phyloP scores from a whole-genome alignment of 2,797 vertebrate species.

The Simalia tracyae region DNA sequence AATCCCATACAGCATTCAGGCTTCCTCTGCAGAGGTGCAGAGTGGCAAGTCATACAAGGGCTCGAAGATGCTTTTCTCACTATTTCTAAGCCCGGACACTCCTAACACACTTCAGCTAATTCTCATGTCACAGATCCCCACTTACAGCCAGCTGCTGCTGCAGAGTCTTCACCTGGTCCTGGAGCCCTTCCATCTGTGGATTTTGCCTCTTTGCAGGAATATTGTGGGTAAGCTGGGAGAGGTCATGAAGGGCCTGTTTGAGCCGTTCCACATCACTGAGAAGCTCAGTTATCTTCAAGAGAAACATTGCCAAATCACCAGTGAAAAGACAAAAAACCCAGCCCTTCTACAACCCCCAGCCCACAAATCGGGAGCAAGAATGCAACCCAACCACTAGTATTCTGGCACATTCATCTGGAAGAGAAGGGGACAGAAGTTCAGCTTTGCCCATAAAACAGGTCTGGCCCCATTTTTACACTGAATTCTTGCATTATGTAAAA shows the following conservation, averaged over 20 bases:
- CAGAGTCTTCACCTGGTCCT: constrained; percentile 86
- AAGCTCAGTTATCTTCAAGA: constrained; percentile 88
- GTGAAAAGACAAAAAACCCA: background rate
- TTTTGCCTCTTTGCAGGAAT: constrained; percentile 83
- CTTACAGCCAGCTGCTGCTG: constrained; percentile 97
- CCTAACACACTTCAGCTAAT: background rate
- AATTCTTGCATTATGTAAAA: background rate
- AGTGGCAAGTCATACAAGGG: background rate
- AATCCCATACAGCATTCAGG: background rate
- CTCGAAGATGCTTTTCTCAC: no score
- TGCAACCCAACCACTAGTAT: background rate
- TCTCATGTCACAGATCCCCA: constrained; percentile 37
- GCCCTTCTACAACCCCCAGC: no score
- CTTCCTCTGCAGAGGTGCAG: background rate
- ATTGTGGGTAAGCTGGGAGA: constrained; percentile 89
- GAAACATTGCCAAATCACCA: background rate
- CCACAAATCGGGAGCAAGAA: background rate
- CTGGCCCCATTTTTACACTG: background rate
- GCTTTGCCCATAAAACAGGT: background rate
- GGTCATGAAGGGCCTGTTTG: constrained; percentile 89
- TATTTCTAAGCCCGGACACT: background rate
- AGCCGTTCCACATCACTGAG: constrained; percentile 90
- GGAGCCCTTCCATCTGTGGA: constrained; percentile 86
- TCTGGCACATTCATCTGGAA: background rate
- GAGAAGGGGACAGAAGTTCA: background rate